These are phyloP conservation scores for Micromys minutus DNA, from an alignment of 2,113 vertebrate genomes.

Conservation along the genomic window DNA sequence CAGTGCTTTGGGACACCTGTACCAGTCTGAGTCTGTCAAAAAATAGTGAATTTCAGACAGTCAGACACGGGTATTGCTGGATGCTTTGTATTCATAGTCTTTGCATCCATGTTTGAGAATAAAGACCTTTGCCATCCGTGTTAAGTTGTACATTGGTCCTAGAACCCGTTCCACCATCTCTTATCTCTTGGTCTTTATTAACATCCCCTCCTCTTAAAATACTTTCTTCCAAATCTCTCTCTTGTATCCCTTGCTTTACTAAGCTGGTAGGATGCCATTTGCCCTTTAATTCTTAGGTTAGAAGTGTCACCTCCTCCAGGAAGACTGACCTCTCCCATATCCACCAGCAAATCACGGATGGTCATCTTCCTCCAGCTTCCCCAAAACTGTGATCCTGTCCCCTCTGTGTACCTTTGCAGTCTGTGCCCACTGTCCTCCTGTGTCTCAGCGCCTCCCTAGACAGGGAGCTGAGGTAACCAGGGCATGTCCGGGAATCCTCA, in stretches of 20 bases:
- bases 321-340: background rate
- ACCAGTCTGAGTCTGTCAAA: background rate
- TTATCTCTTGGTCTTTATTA: background rate
- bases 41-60: background rate
- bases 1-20: background rate
- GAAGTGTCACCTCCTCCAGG: background rate
- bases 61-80: background rate
- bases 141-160: background rate
- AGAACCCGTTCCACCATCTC: background rate
- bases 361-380: background rate
- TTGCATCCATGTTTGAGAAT: background rate
- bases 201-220: background rate
- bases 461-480: too few species aligned
- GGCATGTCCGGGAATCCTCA: background rate
- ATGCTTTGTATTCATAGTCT: background rate
- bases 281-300: background rate
- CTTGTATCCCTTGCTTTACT: background rate
- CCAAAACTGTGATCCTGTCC: background rate
- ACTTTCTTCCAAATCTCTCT: background rate
- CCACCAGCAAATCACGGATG: background rate
- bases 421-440: rapidly evolving
- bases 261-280: background rate
- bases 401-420: rapidly evolving
- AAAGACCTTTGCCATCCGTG: background rate
- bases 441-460: background rate